These are phyloP conservation scores for Apotomis capreana DNA, from an alignment of 2,888 invertebrate species.

Conservation along the genomic window DNA sequence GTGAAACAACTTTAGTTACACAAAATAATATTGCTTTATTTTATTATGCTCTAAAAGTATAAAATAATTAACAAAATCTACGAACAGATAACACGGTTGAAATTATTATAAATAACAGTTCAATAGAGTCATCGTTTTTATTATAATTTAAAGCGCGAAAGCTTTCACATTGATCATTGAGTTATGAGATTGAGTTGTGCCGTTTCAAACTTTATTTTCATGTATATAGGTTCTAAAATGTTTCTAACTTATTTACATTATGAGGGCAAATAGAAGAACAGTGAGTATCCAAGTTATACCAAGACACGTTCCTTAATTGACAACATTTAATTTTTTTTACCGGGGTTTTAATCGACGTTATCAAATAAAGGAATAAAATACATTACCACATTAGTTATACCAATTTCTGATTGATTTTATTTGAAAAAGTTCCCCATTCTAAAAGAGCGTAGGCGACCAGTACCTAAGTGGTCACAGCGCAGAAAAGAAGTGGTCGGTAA, in stretches of 20 bases:
- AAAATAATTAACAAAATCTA: constrained; percentile 61
- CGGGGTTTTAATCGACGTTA: too few relatives aligned
- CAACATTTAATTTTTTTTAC: too few relatives aligned
- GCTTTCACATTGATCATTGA: constrained; percentile 32
- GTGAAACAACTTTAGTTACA: constrained; percentile 60
- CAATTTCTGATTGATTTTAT: too few relatives aligned
- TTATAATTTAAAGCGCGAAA: constrained; percentile 43
- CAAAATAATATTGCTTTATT: constrained; percentile 75
- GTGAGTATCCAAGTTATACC: too few relatives aligned
- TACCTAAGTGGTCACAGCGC: too few relatives aligned
- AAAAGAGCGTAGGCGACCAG: too few relatives aligned
- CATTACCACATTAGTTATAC: too few relatives aligned
- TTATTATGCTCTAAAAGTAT: constrained; percentile 67
- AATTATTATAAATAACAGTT: constrained; percentile 53
- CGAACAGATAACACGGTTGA: constrained; percentile 56
- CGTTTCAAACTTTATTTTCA: constrained; percentile 13
- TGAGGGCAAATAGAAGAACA: neutral
- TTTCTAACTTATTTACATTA: constrained; percentile 4
- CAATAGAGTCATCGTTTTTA: constrained; percentile 31
- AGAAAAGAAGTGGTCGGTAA: too few relatives aligned
- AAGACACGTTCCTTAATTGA: too few relatives aligned
- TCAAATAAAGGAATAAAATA: too few relatives aligned
- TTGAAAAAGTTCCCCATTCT: too few relatives aligned
- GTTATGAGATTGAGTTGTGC: constrained; percentile 14
- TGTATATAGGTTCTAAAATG: neutral